phyloP scores from a whole-genome alignment of 2,888 invertebrate species.

The Eupithecia subfuscata region DNA sequence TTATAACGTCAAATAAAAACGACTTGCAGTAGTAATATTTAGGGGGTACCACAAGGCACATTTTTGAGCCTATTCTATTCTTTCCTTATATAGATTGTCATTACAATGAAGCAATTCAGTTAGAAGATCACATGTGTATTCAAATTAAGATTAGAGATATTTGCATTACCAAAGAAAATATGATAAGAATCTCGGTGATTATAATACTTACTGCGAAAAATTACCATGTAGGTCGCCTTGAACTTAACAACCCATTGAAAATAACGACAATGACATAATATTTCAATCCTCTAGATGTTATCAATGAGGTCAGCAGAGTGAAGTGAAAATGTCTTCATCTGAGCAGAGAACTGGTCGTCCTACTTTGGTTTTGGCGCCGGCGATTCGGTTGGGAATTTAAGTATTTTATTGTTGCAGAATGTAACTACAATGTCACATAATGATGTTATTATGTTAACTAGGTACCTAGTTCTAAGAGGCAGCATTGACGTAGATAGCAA shows the following conservation, averaged over 20 bases:
- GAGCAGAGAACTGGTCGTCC: slow-evolving; percentile 41
- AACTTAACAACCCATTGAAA: slow-evolving; percentile 36
- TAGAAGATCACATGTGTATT: slow-evolving; percentile 1
- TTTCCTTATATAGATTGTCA: neutral
- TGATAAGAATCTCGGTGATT: slow-evolving; percentile 14
- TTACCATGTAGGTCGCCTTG: slow-evolving; percentile 23
- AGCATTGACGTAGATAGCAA: slow-evolving; percentile 19
- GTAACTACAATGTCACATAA: neutral
- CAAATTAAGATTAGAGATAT: slow-evolving; percentile 9
- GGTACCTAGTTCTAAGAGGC: neutral
- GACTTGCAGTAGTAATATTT: neutral
- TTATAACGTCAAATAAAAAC: neutral
- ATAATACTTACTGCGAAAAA: slow-evolving; percentile 25
- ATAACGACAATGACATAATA: slow-evolving; percentile 34
- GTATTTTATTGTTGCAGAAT: slow-evolving; percentile 42
- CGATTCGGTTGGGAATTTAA: slow-evolving; percentile 44
- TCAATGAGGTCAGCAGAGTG: slow-evolving; percentile 37
- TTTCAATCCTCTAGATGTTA: slow-evolving; percentile 35
- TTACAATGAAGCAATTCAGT: neutral
- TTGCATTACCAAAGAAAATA: slow-evolving; percentile 18
- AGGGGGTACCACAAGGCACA: neutral
- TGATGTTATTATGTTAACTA: neutral
- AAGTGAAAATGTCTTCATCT: slow-evolving; percentile 32
- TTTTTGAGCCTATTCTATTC: neutral
- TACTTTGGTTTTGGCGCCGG: slow-evolving; percentile 49